Base-by-base conservation (phyloP, 2,888 invertebrate species). In the Sabellastarte sp. region DNA sequence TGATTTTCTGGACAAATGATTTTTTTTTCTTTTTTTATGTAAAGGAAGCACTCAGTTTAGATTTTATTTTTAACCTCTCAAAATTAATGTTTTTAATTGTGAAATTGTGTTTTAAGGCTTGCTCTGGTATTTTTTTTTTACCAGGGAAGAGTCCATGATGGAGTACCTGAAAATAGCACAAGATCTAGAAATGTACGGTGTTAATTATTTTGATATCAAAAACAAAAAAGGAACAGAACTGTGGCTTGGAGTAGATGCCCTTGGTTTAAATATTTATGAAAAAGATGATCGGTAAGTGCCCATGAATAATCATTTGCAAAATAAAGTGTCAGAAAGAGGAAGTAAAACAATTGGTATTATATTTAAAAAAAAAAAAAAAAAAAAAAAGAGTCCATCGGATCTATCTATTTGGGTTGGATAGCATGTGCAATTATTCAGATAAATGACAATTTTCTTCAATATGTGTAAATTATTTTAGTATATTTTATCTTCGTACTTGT, bases 151-250 rank as follows among this genome's bases (percentile, higher is more conserved):
- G 86, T 96, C 97, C 75, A 98, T 97, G 97, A 94, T 98, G 93
- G 98, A 99, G 86, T 99, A 98, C 86, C 88, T 99, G 77, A 83
- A 84, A 73, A 84, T 84, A 56, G 82, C 82, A 1, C 84, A 84
- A 70, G 84, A 84, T 71, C 71, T 84, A 62, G 84, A 84, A 68
- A 84, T 84, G 84, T 97, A 97, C 85, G 96, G 97, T 74, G 96
- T 97, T 71, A 97, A 97, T 87, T 99, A 98, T 87, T 99, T 99
- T 86, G 97, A 98, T 86, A 99, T 99, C 83, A 91, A 95, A 78
- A 99, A 99, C 88, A 99, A 99, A 88, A 98, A 98, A 86, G 97
- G 97, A 77, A 97, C 98, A 24, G 97, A 98, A 82, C 88, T 98
- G 60, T 97, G 92, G 90, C 88, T 98, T 68, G 97, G 97, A 32